Conservation (phyloP, 1,140 invertebrate genomes). For the Bombus cullumanus region DNA sequence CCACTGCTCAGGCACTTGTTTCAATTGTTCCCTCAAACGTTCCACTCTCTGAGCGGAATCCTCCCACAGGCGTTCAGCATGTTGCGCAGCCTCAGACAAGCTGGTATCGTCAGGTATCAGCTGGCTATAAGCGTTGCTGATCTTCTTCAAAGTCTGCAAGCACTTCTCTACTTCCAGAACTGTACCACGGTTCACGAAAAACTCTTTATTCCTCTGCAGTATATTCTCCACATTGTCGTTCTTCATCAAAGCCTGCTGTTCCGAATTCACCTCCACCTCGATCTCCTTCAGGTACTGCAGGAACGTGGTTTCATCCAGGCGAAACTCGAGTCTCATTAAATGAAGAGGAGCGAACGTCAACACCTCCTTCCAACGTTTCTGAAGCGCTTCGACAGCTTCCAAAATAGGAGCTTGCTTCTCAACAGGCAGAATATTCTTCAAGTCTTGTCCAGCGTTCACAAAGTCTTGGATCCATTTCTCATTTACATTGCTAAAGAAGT, state of each 20-base stretch:
- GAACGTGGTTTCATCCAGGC: slow-evolving; percentile 93
- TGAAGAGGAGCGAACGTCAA: slow-evolving; percentile 91
- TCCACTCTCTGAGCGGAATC: slow-evolving; percentile 88
- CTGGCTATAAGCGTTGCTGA: slow-evolving; percentile 86
- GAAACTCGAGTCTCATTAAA: slow-evolving; percentile 94
- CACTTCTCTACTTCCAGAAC: slow-evolving; percentile 89
- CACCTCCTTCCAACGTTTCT: slow-evolving; percentile 91
- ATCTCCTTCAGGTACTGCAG: slow-evolving; percentile 93
- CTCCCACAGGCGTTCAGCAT: slow-evolving; percentile 90
- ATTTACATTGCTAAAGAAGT: slow-evolving; percentile 93
- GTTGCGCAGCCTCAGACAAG: slow-evolving; percentile 86
- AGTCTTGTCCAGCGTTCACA: slow-evolving; percentile 90
- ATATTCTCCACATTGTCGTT: slow-evolving; percentile 92
- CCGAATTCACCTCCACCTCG: slow-evolving; percentile 93
- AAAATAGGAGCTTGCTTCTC: slow-evolving; percentile 87
- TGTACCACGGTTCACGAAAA: slow-evolving; percentile 88
- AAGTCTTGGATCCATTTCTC: slow-evolving; percentile 92
- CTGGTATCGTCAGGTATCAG: slow-evolving; percentile 86
- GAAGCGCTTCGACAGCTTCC: slow-evolving; percentile 88
- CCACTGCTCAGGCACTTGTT: slow-evolving; percentile 95
- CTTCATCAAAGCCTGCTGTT: slow-evolving; percentile 93
- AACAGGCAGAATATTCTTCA: slow-evolving; percentile 87
- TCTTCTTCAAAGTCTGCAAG: slow-evolving; percentile 89
- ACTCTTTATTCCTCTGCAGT: slow-evolving; percentile 89
- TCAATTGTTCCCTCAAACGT: slow-evolving; percentile 88